phyloP scores from a whole-genome alignment of 2,888 invertebrate species.

The Congeria kusceri region DNA sequence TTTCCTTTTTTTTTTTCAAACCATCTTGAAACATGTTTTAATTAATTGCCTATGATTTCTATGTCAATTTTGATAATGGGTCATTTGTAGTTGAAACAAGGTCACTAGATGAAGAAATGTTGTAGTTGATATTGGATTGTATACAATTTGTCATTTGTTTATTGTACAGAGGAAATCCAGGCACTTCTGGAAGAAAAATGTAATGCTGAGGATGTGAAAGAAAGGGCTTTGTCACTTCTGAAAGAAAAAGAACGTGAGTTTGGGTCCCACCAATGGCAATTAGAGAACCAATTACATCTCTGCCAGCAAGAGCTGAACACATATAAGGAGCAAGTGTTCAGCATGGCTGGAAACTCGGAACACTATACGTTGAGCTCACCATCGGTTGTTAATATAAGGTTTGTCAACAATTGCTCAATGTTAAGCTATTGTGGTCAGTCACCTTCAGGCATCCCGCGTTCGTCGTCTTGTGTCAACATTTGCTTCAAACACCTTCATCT shows the following conservation, averaged over 20 bases:
- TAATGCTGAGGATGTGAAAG: constrained; percentile 65
- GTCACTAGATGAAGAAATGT: too few relatives aligned
- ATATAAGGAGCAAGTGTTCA: constrained; percentile 67
- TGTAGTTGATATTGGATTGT: too few relatives aligned
- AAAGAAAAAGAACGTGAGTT: constrained; percentile 67
- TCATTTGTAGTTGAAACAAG: too few relatives aligned
- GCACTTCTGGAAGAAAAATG: constrained; percentile 59
- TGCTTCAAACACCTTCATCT: too few relatives aligned
- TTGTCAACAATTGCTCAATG: constrained; percentile 3
- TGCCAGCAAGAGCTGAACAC: constrained; percentile 63
- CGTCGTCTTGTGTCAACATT: too few relatives aligned
- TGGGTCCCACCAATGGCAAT: constrained; percentile 51
- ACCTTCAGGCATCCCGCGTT: too few relatives aligned
- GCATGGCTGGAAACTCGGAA: constrained; percentile 35
- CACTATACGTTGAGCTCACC: constrained; percentile 44
- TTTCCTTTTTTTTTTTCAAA: too few relatives aligned
- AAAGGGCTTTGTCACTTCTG: constrained; percentile 58
- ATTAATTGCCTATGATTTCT: too few relatives aligned
- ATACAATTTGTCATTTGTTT: too few relatives aligned
- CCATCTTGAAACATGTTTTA: too few relatives aligned
- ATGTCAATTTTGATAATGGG: too few relatives aligned
- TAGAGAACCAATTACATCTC: constrained; percentile 69
- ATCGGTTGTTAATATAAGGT: constrained; percentile 61
- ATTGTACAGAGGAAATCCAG: constrained; percentile 51
- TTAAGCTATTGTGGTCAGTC: too few relatives aligned